phyloP scores from a whole-genome alignment of 2,113 vertebrate species.

The Phrynocephalus versicolor region DNA sequence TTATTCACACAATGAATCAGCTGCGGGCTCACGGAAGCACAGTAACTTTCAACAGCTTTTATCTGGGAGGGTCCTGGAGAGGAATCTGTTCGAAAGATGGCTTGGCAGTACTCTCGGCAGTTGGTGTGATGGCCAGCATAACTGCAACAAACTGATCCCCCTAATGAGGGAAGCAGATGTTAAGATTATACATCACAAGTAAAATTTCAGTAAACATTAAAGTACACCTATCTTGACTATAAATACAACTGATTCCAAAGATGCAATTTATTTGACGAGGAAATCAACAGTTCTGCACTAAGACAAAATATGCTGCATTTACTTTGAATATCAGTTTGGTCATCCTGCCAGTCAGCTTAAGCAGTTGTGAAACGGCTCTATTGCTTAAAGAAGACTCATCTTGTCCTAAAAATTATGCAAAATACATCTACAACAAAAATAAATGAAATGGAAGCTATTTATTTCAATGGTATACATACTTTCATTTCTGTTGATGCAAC shows the following conservation, averaged over 20 bases:
- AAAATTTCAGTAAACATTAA: neutral
- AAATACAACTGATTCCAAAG: neutral
- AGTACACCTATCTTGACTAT: neutral
- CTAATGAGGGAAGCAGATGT: constrained; percentile 65
- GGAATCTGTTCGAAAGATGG: constrained; percentile 97
- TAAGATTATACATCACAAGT: constrained; percentile 20
- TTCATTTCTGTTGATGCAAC: constrained; percentile 99
- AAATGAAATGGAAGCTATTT: neutral
- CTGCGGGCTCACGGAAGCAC: constrained; percentile 88
- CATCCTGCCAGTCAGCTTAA: neutral
- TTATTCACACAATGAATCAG: constrained; percentile 94
- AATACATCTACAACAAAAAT: neutral
- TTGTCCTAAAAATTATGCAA: neutral
- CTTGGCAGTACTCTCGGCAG: constrained; percentile 96
- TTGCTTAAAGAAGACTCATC: neutral
- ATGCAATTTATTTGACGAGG: neutral
- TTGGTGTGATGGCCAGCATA: constrained; percentile 96
- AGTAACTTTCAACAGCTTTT: constrained; percentile 92
- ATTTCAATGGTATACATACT: constrained; percentile 82
- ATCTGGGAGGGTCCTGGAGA: constrained; percentile 95
- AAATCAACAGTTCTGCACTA: neutral
- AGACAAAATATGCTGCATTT: neutral
- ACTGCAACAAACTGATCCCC: constrained; percentile 95
- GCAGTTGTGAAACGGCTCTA: neutral
- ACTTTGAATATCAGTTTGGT: neutral